Percentiles rank a stretch among this genome's conserved stretches.
phyloP scores from a whole-genome alignment of 1,140 invertebrate genomes.

The Ephestia elutella region DNA sequence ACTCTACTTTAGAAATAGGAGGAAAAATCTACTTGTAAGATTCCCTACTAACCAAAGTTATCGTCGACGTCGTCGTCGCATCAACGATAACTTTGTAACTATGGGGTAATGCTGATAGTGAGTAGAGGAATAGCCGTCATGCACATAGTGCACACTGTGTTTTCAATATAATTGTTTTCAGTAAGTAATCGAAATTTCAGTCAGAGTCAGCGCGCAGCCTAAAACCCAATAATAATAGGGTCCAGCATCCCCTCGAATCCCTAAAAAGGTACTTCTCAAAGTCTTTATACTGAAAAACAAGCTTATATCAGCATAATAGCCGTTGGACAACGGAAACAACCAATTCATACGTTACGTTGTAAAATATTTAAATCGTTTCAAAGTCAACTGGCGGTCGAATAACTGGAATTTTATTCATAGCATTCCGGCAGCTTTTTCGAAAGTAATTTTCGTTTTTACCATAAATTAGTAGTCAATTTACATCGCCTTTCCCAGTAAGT shows the following conservation, averaged over 20 bases:
- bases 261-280: background rate
- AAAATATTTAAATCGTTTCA: constrained; percentile 30
- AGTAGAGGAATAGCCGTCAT: too few species aligned
- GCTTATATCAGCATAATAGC: background rate
- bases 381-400: constrained; percentile 29
- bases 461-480: constrained; percentile 38
- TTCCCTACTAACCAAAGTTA: too few species aligned
- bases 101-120: too few species aligned
- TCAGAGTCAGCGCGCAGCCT: too few species aligned
- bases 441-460: constrained; percentile 40
- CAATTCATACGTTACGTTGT: constrained; percentile 4
- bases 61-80: too few species aligned
- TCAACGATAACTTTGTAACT: too few species aligned
- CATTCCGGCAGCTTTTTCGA: constrained; percentile 28
- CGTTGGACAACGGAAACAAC: background rate
- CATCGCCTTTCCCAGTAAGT: constrained; percentile 9
- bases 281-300: background rate
- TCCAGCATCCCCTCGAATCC: background rate
- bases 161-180: too few species aligned
- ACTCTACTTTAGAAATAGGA: too few species aligned
- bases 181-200: too few species aligned
- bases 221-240: too few species aligned
- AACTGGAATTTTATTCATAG: constrained; percentile 47
- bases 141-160: too few species aligned
- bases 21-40: too few species aligned